Evolutionary conservation across 2,113 vertebrate genomes (phyloP), one percentile per base, ranked within the genome.

Genomic region (Eclectus roratus): DNA sequence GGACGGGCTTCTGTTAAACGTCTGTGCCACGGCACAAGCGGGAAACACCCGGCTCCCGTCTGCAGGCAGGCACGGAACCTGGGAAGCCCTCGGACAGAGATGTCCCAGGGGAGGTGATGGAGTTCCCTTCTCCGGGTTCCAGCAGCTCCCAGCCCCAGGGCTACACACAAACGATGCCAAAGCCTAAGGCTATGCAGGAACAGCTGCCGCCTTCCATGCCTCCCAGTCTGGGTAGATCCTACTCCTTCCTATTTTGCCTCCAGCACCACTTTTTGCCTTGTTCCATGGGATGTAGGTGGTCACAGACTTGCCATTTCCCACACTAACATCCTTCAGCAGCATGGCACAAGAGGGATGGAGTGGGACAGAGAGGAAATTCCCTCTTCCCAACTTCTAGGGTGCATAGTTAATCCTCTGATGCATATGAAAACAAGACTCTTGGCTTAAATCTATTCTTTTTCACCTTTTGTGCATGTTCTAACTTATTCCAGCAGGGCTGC

Each of bases 401-500:
- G 52, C 72, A 56, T 27, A 76, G 78, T 72, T 81, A 92, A 94
- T 73, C 77, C 43, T 74, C 86, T 78, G 47, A 64, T 76, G 78
- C 55, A 35, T 60, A 61, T 6, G n/a, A 84, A 85, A 94, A 61
- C 52, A 91, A 31, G 80, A 60, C 47, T 68, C 39, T 39, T 31
- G 53, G 65, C 84, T 83, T 81, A 60, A 79, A 49, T 24, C 56
- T 17, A 1, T 14, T 17, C 23, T 80, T 91, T 85, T 78, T 81
- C 65, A 81, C 79, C 80, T 90, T 80, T 72, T 77, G 63, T 92
- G 70, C 4, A 2, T 37, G 63, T 46, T 79, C 84, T 80, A 74
- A 93, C n/a, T 92, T 94, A 81, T 20, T 85, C 78, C 86, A 94
- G 89, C 61, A 53, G 71, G 37, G 81, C 81, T 92, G 93, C 91